These are phyloP conservation scores for Eristalis pertinax DNA, from an alignment of 2,888 invertebrate genomes.

Conservation along the genomic window DNA sequence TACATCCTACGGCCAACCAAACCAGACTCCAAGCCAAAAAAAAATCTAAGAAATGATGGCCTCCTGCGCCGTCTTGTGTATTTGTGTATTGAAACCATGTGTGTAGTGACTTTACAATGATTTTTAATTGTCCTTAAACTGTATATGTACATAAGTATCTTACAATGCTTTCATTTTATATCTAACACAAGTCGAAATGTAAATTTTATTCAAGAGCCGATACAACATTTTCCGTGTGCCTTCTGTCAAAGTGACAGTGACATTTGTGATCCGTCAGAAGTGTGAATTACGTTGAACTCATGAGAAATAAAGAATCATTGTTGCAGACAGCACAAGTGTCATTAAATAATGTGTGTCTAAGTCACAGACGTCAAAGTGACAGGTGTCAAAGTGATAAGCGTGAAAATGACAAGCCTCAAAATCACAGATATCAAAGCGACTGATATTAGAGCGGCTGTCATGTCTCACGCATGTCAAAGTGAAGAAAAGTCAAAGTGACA, in stretches of 20 bases:
- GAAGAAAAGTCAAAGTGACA: background rate
- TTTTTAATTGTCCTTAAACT: conserved; percentile 60
- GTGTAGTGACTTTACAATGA: conserved; percentile 39
- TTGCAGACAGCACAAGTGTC: background rate
- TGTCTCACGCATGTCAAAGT: background rate
- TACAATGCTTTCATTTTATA: conserved; percentile 44
- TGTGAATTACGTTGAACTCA: background rate
- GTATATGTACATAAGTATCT: conserved; percentile 57
- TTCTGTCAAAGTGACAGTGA: background rate
- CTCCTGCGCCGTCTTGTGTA: background rate
- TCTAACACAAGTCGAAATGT: conserved; percentile 18
- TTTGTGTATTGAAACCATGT: background rate
- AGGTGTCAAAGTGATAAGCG: no score
- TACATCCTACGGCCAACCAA: no score
- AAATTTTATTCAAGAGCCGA: conserved; percentile 10
- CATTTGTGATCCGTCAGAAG: background rate
- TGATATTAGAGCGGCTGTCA: no score
- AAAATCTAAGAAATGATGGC: background rate
- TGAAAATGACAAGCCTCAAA: no score
- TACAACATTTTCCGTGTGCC: background rate
- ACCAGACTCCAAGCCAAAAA: no score
- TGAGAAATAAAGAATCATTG: background rate
- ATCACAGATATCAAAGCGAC: no score
- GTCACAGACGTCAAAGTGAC: no score
- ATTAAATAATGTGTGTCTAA: background rate